Evolutionary conservation across 2,888 invertebrate genomes (phyloP).

Genomic region (Heliconius sara): DNA sequence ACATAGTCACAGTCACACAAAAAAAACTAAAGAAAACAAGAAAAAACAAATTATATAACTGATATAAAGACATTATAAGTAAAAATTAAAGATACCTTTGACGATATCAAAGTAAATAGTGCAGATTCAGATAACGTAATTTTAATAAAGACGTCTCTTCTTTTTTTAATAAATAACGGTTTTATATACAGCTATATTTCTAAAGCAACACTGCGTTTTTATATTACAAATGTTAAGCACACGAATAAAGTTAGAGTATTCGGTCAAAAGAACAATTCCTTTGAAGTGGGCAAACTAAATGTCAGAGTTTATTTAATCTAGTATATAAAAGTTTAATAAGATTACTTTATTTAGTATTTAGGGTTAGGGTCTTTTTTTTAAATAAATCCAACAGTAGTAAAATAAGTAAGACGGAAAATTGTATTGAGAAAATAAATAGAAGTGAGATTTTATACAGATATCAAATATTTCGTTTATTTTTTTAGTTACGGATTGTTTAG

Average conservation of each 20-base stretch:
- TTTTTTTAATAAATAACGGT: neutral
- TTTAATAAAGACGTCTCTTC: no score
- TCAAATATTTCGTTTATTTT: neutral
- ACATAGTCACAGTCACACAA: neutral
- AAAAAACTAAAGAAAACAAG: no score
- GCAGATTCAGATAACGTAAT: neutral
- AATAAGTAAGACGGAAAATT: conserved; percentile 4
- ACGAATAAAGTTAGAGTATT: conserved; percentile 4
- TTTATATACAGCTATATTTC: neutral
- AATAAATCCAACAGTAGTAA: conserved; percentile 15
- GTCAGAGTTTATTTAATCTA: neutral
- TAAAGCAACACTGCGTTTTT: neutral
- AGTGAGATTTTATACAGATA: neutral
- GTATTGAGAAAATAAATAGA: conserved; percentile 2
- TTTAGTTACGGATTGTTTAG: neutral
- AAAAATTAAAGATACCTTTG: neutral
- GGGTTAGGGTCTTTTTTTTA: neutral
- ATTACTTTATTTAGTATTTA: conserved; percentile 10
- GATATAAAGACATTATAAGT: neutral
- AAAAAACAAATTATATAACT: no score
- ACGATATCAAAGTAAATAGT: neutral
- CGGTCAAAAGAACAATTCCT: conserved; percentile 14
- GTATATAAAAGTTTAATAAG: conserved; percentile 13
- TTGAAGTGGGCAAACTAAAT: conserved; percentile 10
- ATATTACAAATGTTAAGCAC: neutral